These are phyloP conservation scores for Anabas testudineus DNA, from an alignment of 2,797 vertebrate species.

Conservation along the genomic window DNA sequence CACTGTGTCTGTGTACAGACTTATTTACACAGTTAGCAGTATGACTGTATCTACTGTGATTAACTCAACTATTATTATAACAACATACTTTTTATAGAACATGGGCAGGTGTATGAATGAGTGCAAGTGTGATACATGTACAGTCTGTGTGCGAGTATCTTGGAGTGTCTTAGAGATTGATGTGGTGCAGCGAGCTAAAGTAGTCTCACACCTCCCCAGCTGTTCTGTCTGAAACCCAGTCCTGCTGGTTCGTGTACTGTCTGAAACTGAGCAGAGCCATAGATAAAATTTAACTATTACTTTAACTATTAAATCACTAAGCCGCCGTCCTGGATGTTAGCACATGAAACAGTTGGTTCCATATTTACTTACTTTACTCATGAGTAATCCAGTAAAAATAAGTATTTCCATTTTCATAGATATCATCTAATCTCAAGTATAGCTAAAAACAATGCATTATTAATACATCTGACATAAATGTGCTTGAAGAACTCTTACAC, in stretches of 20 bases:
- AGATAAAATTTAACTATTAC: slow-evolving; percentile 12
- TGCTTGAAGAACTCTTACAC: slow-evolving; percentile 1
- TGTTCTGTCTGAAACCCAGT: slow-evolving; percentile 67
- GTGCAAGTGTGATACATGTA: slow-evolving; percentile 32
- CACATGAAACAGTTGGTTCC: slow-evolving; percentile 15
- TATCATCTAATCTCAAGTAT: neutral
- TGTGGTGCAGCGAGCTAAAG: slow-evolving; percentile 80
- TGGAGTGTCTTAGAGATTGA: slow-evolving; percentile 65
- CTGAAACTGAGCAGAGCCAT: slow-evolving; percentile 39
- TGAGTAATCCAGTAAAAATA: neutral
- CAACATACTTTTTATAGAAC: slow-evolving; percentile 42
- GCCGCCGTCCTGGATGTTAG: slow-evolving; percentile 16
- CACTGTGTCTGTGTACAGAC: neutral
- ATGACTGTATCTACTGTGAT: neutral
- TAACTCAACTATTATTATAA: slow-evolving; percentile 43
- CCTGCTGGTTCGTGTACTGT: slow-evolving; percentile 55
- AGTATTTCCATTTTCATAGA: neutral
- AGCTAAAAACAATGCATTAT: neutral
- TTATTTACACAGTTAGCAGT: neutral
- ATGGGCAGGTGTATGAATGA: slow-evolving; percentile 31
- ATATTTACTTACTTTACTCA: neutral
- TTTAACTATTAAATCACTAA: slow-evolving; percentile 33
- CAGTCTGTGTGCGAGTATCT: slow-evolving; percentile 38
- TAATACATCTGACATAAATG: neutral
- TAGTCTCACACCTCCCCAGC: slow-evolving; percentile 81